Percentiles rank a stretch among this genome's conserved stretches.
These are phyloP conservation scores for Diarsia dahlii DNA, from an alignment of 2,888 invertebrate species.

Conservation along the genomic window DNA sequence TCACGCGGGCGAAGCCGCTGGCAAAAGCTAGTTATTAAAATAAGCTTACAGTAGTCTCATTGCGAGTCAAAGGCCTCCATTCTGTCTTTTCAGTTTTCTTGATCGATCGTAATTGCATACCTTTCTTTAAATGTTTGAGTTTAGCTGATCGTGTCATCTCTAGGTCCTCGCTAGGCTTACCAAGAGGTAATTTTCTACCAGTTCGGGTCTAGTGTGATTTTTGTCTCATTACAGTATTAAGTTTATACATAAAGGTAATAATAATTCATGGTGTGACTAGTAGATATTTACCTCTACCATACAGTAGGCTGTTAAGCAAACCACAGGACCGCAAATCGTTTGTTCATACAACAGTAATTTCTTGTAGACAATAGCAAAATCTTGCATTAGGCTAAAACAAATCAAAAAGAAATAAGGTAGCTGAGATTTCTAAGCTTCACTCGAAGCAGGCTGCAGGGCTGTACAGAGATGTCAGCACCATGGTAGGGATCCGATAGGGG, in stretches of 20 bases:
- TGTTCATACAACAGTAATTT: slow-evolving; percentile 81
- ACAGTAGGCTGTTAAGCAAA: slow-evolving; percentile 78
- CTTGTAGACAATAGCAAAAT: slow-evolving; percentile 77
- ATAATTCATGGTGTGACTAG: neutral
- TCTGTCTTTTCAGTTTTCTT: neutral
- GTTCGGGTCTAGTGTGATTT: neutral
- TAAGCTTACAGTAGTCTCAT: neutral
- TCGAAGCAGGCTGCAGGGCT: too few relatives aligned
- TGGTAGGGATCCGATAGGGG: too few relatives aligned
- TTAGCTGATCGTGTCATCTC: neutral
- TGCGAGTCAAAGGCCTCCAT: too few relatives aligned
- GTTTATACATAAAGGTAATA: neutral
- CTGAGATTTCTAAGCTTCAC: too few relatives aligned
- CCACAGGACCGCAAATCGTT: slow-evolving; percentile 71
- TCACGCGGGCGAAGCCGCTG: too few relatives aligned
- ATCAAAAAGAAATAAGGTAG: neutral
- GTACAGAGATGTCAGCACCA: too few relatives aligned
- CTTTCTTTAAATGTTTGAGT: neutral
- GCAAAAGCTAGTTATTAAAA: too few relatives aligned
- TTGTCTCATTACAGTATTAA: neutral
- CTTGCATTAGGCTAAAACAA: slow-evolving; percentile 56
- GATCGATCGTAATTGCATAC: neutral
- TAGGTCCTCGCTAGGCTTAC: too few relatives aligned
- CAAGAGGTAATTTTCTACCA: neutral
- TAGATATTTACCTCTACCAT: slow-evolving; percentile 52